Evolutionary conservation across 2,888 invertebrate species (phyloP), one percentile per base, ranked within the genome.

Genomic region (Aleiodes leptofemur): DNA sequence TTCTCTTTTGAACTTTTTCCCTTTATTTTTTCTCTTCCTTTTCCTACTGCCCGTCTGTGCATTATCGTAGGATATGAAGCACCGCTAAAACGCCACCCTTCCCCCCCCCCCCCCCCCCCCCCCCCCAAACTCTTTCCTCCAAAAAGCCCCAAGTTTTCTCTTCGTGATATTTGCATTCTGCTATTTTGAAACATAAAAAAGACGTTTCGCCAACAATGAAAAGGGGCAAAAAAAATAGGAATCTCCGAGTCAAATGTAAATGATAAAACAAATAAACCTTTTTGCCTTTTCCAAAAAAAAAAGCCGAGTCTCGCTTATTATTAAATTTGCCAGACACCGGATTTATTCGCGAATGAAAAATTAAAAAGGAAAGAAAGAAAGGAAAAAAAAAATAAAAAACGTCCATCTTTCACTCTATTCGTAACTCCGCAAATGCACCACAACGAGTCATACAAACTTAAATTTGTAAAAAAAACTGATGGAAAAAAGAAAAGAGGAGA

Each of bases 31-130:
- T 34, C 14, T 53, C 53, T 51, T 72, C 50, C 50, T 34, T 55
- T 73, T 69, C 8, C 7, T 31, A n/a, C n/a, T 34, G 34, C 2
- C 8, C 29, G 53, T 11, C 14, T 38, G 48, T 69, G 51, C 53
- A 68, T 55, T 71, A 48, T 5, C n/a, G 43, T 66, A 38, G 57
- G 68, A 74, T 68, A 50, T 68, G 29, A 51, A 31, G 64, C 43
- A 43, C 70, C 31, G 53, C 31, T 68, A 51, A 68, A 64, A 64
- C 64, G 64, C 14, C 64, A 43, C 23, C 16, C 23, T n/a, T n/a
- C 43, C 64, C 43, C 23, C 16, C 3, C 43, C 48, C 16, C 8
- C 43, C 1, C n/a, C 23, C 43, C 64, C 43, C 23, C 16, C 3
- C 43, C 48, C 16, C 8, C 43, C 1, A 34, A 34, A 34, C 43